These are phyloP conservation scores for Eretmochelys imbricata DNA, from an alignment of 2,113 vertebrate species.

Conservation along the genomic window DNA sequence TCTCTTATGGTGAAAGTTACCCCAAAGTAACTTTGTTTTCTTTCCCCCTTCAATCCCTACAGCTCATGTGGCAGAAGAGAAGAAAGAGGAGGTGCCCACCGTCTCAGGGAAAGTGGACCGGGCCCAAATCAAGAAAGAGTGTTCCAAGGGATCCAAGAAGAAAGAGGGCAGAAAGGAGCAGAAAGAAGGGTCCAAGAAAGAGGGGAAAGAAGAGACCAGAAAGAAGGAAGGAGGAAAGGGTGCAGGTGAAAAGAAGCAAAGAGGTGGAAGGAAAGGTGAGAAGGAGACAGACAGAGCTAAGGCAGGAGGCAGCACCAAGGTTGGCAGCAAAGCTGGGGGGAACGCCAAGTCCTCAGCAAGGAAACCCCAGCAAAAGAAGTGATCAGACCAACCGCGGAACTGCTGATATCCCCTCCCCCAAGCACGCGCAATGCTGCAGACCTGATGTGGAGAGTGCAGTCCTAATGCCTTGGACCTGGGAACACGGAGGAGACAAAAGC, in stretches of 20 bases:
- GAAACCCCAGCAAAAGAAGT: slow-evolving; percentile 58
- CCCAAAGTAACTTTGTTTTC: not conserved
- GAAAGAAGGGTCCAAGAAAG: slow-evolving; percentile 41
- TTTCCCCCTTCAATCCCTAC: not conserved
- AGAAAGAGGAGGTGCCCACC: slow-evolving; percentile 60
- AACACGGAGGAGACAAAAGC: not conserved
- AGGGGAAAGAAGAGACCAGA: slow-evolving; percentile 1
- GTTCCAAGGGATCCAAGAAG: slow-evolving; percentile 17
- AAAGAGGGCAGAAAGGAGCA: slow-evolving; percentile 32
- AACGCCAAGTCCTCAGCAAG: slow-evolving; percentile 60
- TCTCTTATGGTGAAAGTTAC: accelerated
- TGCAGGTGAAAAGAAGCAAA: not conserved
- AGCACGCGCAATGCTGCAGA: accelerated
- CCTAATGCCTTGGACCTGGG: not conserved
- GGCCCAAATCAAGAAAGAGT: slow-evolving; percentile 43
- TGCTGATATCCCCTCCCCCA: not conserved
- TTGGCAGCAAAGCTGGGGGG: not conserved
- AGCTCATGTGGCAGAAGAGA: not conserved
- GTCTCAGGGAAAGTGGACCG: slow-evolving; percentile 54
- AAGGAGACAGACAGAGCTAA: not conserved
- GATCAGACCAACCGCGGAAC: not conserved
- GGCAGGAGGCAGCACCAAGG: not conserved
- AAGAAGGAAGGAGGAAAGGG: slow-evolving; percentile 59
- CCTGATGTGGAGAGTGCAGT: accelerated
- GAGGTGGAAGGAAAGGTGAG: not conserved